Evolutionary conservation across 2,113 vertebrate species (phyloP).

Genomic region (Hyaena hyaena): DNA sequence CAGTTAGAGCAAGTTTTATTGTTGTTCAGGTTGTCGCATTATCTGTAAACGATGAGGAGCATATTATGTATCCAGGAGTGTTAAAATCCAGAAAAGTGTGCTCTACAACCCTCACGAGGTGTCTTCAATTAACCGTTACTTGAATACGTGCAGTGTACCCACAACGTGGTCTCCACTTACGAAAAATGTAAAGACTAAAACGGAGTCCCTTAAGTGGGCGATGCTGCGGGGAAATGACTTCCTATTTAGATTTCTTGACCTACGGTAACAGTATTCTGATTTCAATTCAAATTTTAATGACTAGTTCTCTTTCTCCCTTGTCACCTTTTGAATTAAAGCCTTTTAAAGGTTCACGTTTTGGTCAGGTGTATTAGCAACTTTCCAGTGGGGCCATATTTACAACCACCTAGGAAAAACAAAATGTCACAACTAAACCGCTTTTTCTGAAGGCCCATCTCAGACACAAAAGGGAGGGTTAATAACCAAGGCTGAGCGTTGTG

Average conservation of each 20-base stretch:
- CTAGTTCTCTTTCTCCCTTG: background rate
- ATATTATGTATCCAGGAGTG: background rate
- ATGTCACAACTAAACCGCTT: background rate
- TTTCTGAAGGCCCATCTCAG: background rate
- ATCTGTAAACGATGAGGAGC: background rate
- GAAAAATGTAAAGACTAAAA: background rate
- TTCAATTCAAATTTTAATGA: conserved; percentile 54
- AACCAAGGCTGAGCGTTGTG: conserved; percentile 9
- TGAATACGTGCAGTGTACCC: background rate
- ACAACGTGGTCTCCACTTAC: background rate
- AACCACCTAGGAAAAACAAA: conserved; percentile 23
- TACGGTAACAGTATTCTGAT: conserved; percentile 33
- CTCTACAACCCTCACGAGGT: background rate
- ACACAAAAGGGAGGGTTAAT: background rate
- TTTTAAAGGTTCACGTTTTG: background rate
- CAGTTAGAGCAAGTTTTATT: background rate
- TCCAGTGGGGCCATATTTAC: background rate
- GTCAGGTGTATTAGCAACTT: background rate
- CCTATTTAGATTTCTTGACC: conserved; percentile 26
- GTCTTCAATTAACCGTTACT: conserved; percentile 17
- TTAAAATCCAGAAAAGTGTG: conserved; percentile 12
- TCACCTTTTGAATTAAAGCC: background rate
- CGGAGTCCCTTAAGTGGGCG: conserved; percentile 15
- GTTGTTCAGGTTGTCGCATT: background rate
- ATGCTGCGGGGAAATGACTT: conserved; percentile 25